Conservation (phyloP, 1,140 invertebrate genomes). For the Saccostrea cuccullata region DNA sequence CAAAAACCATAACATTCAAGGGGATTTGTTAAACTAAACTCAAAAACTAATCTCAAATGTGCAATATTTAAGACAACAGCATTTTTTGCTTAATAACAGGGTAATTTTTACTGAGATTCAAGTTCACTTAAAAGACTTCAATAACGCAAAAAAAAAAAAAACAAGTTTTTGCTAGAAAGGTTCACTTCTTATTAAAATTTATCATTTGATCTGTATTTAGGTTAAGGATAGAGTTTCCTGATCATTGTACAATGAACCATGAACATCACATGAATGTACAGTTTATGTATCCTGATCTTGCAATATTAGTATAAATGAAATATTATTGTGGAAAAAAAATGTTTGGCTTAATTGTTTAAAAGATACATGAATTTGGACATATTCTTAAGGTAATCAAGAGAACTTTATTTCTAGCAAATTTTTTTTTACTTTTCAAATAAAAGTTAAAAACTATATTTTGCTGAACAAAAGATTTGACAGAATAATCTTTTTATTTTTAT, state of each 20-base stretch:
- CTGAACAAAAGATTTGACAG: neutral
- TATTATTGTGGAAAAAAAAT: too few relatives aligned
- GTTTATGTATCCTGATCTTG: too few relatives aligned
- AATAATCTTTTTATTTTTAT: neutral
- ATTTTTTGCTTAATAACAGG: neutral
- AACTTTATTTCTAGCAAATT: neutral
- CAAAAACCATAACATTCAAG: slow-evolving; percentile 56
- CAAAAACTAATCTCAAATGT: neutral
- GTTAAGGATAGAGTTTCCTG: too few relatives aligned
- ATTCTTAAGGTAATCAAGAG: neutral
- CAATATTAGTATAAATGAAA: too few relatives aligned
- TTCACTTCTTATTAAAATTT: too few relatives aligned
- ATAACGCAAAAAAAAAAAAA: too few relatives aligned
- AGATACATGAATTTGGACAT: neutral
- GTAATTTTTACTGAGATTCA: neutral
- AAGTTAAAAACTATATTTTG: neutral
- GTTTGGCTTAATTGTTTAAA: too few relatives aligned
- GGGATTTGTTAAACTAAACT: slow-evolving; percentile 39
- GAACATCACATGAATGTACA: too few relatives aligned
- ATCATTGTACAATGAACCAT: too few relatives aligned
- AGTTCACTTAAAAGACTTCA: neutral
- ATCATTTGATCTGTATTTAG: neutral
- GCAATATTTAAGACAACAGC: neutral
- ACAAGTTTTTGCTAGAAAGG: too few relatives aligned
- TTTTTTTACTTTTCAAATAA: neutral